These are phyloP conservation scores for Pollimyrus isidori DNA, from an alignment of 2,113 vertebrate genomes.

Conservation along the genomic window DNA sequence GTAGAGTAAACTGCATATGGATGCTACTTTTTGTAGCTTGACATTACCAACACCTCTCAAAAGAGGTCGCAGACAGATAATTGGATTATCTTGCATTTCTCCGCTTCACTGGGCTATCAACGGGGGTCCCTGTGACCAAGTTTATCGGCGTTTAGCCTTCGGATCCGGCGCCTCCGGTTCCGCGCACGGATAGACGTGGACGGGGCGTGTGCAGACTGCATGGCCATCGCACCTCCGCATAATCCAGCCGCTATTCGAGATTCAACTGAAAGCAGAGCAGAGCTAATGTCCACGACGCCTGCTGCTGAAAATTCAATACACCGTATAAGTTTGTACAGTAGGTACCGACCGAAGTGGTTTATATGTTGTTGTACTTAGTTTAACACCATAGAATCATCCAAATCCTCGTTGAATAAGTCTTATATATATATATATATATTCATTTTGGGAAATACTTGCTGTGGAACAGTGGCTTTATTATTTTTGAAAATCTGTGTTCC, in stretches of 20 bases:
- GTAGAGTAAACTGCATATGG: not conserved
- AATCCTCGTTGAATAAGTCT: not conserved
- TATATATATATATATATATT: too few species aligned
- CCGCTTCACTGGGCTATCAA: not conserved
- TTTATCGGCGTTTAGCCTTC: not conserved
- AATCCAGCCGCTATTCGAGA: not conserved
- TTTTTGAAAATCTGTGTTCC: not conserved
- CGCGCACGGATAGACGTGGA: not conserved
- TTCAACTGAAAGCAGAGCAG: not conserved
- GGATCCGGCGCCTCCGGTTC: not conserved
- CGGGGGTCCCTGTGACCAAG: not conserved
- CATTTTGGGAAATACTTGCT: not conserved
- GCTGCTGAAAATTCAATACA: not conserved
- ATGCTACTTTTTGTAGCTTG: not conserved
- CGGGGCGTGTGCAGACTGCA: not conserved
- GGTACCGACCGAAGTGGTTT: not conserved
- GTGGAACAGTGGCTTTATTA: not conserved
- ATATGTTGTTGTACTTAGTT: not conserved
- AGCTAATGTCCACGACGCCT: not conserved
- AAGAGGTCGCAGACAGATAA: slow-evolving; percentile 1
- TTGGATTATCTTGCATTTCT: slow-evolving; percentile 1
- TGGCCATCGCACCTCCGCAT: not conserved
- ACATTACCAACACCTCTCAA: not conserved
- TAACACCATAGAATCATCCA: not conserved
- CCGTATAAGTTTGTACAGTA: not conserved